Evolutionary conservation across 2,797 vertebrate genomes (phyloP).

Genomic region (Schizothorax lantsangensis): DNA sequence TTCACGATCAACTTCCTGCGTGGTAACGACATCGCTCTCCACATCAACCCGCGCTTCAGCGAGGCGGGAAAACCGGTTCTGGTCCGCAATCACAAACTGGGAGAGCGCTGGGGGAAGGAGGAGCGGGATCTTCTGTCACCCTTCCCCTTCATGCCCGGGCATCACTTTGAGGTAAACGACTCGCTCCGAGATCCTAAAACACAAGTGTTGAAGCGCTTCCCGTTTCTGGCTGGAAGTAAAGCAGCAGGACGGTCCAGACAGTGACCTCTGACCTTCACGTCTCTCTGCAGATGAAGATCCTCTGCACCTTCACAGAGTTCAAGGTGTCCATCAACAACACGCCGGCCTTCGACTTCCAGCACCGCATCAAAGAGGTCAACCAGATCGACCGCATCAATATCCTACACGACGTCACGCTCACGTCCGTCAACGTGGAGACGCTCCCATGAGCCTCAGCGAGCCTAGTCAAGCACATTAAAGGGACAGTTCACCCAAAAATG

Average conservation of each 20-base stretch:
- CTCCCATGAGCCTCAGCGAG: conserved; percentile 68
- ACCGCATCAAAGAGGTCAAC: conserved; percentile 82
- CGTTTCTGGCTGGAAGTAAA: not conserved
- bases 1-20: conserved; percentile 83
- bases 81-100: conserved; percentile 79
- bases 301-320: conserved; percentile 80
- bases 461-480: not conserved
- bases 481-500: too few species aligned
- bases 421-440: conserved; percentile 76
- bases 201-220: not conserved
- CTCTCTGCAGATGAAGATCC: conserved; percentile 81
- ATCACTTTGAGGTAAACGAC: conserved; percentile 79
- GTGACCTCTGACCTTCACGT: conserved; percentile 7
- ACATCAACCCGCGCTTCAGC: conserved; percentile 82
- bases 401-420: conserved; percentile 84
- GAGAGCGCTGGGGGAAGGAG: conserved; percentile 78
- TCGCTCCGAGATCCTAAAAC: not conserved
- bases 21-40: conserved; percentile 81
- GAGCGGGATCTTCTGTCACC: conserved; percentile 76
- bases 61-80: conserved; percentile 77
- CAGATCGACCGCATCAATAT: conserved; percentile 84
- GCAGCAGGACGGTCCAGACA: not conserved
- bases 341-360: conserved; percentile 86
- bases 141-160: conserved; percentile 78
- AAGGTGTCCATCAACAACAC: conserved; percentile 87